Percentiles rank a stretch among this genome's conserved stretches.
phyloP scores from a whole-genome alignment of 2,113 vertebrate species.

The Chloropsis cyanopogon region DNA sequence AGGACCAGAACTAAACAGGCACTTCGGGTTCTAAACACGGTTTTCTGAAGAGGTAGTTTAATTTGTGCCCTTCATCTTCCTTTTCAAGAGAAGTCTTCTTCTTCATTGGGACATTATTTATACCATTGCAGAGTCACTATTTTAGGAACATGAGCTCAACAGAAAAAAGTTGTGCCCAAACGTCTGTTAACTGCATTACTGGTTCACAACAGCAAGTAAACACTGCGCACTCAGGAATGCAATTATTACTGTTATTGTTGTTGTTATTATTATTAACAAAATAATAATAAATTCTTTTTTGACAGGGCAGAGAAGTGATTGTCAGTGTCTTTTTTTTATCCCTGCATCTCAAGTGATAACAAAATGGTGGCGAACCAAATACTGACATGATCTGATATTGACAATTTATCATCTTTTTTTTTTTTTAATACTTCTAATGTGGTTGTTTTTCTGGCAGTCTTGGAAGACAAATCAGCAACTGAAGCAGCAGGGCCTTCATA shows the following conservation, averaged over 20 bases:
- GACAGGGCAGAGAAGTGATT: background rate
- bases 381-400: background rate
- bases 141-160: background rate
- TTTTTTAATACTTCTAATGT: background rate
- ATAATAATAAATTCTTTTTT: no score
- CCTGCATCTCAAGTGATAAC: background rate
- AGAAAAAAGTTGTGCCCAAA: background rate
- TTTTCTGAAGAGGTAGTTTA: background rate
- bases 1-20: accelerated
- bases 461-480: background rate
- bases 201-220: background rate
- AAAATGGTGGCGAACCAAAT: background rate
- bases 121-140: background rate
- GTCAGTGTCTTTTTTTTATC: background rate
- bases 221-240: background rate
- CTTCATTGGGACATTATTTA: background rate
- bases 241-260: background rate
- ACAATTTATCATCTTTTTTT: background rate
- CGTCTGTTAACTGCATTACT: no score
- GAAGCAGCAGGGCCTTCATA: background rate
- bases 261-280: background rate
- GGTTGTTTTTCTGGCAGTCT: background rate
- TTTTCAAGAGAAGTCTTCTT: background rate
- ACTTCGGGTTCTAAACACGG: background rate
- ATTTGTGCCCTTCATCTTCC: background rate